Evolutionary conservation across 2,888 invertebrate species (phyloP).

Genomic region (Mayetiola destructor): DNA sequence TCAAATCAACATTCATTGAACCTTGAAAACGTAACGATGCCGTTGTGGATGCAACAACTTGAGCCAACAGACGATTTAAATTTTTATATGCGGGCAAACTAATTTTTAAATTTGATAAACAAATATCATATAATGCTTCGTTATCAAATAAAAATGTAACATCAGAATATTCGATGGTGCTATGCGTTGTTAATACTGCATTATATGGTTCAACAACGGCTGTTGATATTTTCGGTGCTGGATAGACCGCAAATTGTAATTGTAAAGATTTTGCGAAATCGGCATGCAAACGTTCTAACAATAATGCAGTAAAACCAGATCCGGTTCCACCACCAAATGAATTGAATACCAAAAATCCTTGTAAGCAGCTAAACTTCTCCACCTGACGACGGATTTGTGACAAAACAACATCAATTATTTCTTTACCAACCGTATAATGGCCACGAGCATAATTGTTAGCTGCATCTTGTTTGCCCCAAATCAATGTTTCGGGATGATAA

Average conservation of each 20-base stretch:
- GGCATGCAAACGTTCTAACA: slow-evolving; percentile 70
- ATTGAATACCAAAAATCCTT: slow-evolving; percentile 73
- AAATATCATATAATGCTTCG: slow-evolving; percentile 90
- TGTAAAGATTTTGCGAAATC: slow-evolving; percentile 82
- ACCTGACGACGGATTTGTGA: slow-evolving; percentile 53
- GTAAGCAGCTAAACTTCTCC: slow-evolving; percentile 56
- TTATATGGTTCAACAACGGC: slow-evolving; percentile 93
- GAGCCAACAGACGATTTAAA: slow-evolving; percentile 70
- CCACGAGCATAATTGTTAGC: slow-evolving; percentile 45
- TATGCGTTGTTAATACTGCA: slow-evolving; percentile 79
- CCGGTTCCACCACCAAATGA: slow-evolving; percentile 77
- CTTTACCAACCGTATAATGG: slow-evolving; percentile 64
- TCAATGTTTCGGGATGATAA: slow-evolving; percentile 73
- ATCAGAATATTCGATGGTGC: slow-evolving; percentile 72
- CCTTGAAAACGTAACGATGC: slow-evolving; percentile 78
- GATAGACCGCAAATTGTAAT: slow-evolving; percentile 79
- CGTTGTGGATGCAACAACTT: slow-evolving; percentile 74
- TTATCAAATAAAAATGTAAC: slow-evolving; percentile 93
- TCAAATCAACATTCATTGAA: slow-evolving; percentile 77
- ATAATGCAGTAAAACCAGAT: slow-evolving; percentile 73
- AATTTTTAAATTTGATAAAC: slow-evolving; percentile 68
- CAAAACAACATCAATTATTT: slow-evolving; percentile 53
- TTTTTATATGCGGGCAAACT: slow-evolving; percentile 73
- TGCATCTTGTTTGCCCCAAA: slow-evolving; percentile 62
- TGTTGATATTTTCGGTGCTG: slow-evolving; percentile 79